Conservation (phyloP, 1,140 invertebrate genomes). For the Formica selysi region DNA sequence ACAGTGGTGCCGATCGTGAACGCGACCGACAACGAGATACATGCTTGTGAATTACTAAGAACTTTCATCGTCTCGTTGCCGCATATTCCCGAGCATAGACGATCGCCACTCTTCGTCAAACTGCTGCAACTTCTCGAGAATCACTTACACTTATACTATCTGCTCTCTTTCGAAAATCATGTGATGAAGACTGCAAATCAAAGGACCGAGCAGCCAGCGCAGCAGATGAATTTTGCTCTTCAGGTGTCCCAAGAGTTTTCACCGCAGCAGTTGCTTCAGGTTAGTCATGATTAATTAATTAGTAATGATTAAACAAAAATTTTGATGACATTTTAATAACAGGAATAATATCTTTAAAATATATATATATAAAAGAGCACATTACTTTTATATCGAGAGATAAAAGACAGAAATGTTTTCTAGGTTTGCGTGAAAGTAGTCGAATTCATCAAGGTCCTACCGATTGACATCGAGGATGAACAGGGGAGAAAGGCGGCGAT, state of each 20-base stretch:
- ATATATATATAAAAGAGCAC: neutral
- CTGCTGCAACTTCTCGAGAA: constrained; percentile 91
- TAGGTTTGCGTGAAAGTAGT: constrained; percentile 89
- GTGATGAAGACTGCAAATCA: constrained; percentile 81
- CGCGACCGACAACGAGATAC: constrained; percentile 85
- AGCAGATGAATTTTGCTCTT: constrained; percentile 91
- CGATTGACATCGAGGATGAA: constrained; percentile 88
- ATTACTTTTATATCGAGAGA: neutral
- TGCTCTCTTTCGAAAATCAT: constrained; percentile 90
- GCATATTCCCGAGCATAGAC: constrained; percentile 96
- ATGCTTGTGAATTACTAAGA: constrained; percentile 89
- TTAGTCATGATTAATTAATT: constrained; percentile 10
- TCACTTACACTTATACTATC: constrained; percentile 93
- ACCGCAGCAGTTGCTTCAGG: constrained; percentile 88
- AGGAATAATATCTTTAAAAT: constrained; percentile 1
- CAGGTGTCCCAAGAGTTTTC: constrained; percentile 90
- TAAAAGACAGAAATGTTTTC: neutral
- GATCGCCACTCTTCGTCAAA: constrained; percentile 93
- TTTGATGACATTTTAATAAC: neutral
- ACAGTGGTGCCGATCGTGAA: constrained; percentile 95
- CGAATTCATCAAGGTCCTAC: constrained; percentile 89
- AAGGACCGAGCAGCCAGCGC: constrained; percentile 76
- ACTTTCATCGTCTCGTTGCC: constrained; percentile 96
- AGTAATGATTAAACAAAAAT: neutral
- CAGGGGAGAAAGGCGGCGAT: constrained; percentile 73